phyloP scores from a whole-genome alignment of 2,113 vertebrate species.

The Copsychus sechellarum region DNA sequence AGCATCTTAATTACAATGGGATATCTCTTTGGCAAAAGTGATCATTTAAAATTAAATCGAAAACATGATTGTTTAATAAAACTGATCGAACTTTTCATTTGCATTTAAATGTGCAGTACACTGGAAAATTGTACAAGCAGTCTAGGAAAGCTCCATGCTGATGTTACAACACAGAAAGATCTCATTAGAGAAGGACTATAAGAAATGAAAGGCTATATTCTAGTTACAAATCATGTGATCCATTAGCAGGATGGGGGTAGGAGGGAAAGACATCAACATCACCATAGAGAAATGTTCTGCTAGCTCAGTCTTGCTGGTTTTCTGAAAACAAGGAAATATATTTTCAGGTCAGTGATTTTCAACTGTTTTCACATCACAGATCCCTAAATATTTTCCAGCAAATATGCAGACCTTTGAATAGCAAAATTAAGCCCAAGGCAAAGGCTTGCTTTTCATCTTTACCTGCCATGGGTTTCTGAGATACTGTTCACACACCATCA shows the following conservation, averaged over 20 bases:
- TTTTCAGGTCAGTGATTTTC: constrained; percentile 49
- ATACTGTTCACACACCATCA: not conserved
- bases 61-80: not conserved
- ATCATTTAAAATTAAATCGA: not conserved
- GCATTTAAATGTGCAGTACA: not conserved
- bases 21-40: not conserved
- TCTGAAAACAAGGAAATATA: constrained; percentile 9
- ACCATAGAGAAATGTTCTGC: not conserved
- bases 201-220: constrained; percentile 9
- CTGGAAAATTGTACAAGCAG: not conserved
- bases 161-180: not conserved
- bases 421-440: constrained; percentile 16
- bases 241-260: not conserved
- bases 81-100: not conserved
- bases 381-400: not conserved
- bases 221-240: not conserved
- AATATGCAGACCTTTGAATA: not conserved
- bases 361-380: constrained; percentile 21
- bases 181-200: not conserved
- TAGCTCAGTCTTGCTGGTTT: not conserved
- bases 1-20: not conserved
- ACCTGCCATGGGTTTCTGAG: not conserved
- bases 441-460: constrained; percentile 14
- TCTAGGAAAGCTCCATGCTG: not conserved
- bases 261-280: not conserved